A percentile compares a stretch with the other conserved stretches of the same genome.
These are phyloP conservation scores for Laodelphax striatellus DNA, from an alignment of 1,140 invertebrate genomes.

Conservation along the genomic window DNA sequence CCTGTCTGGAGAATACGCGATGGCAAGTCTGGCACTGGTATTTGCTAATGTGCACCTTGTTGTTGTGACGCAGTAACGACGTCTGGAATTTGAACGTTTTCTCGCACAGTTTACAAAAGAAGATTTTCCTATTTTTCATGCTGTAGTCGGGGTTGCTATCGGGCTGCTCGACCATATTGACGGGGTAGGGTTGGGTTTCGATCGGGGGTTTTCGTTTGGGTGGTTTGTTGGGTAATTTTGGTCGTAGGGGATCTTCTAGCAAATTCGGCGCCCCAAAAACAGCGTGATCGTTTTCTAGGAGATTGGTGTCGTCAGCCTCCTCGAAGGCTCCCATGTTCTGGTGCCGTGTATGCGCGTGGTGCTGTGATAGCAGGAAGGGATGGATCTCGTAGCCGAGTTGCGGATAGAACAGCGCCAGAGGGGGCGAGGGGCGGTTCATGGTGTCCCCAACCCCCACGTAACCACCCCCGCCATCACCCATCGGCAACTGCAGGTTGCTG, in stretches of 20 bases:
- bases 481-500: too few relatives aligned
- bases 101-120: slow-evolving; percentile 22
- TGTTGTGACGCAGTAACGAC: slow-evolving; percentile 25
- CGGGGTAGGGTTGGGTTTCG: background rate
- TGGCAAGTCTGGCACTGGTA: slow-evolving; percentile 24
- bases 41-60: slow-evolving; percentile 25
- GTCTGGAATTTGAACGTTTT: slow-evolving; percentile 26
- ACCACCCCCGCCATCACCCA: too few relatives aligned
- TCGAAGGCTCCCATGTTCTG: background rate
- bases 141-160: slow-evolving; percentile 2
- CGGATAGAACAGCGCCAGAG: background rate
- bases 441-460: too few relatives aligned
- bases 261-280: background rate
- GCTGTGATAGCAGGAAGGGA: background rate
- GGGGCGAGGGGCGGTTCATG: background rate
- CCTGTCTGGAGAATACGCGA: slow-evolving; percentile 24
- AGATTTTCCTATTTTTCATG: slow-evolving; percentile 17
- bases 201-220: background rate
- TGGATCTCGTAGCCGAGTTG: background rate
- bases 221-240: background rate
- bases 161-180: background rate
- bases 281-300: background rate
- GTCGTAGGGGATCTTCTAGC: background rate
- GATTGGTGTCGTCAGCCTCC: background rate
- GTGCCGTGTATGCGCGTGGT: background rate